These are phyloP conservation scores for Amiota mariae DNA, from an alignment of 2,888 invertebrate genomes.

Conservation along the genomic window DNA sequence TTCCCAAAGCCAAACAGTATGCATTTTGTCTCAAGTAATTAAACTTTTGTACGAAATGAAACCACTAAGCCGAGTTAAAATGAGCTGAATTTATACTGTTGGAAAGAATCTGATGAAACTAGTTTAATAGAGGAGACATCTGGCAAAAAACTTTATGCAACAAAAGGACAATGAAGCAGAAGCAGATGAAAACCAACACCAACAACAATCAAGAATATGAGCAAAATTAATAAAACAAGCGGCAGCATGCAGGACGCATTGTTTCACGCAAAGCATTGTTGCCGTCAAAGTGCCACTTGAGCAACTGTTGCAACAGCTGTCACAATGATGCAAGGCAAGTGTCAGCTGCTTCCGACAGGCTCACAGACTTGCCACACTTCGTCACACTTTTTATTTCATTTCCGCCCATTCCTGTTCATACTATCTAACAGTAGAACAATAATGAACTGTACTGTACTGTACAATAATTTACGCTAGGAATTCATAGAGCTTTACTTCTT, in stretches of 20 bases:
- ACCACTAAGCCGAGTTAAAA: slow-evolving; percentile 28
- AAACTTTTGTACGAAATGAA: slow-evolving; percentile 59
- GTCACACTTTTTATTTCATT: not conserved
- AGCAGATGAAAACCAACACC: slow-evolving; percentile 32
- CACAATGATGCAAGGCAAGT: slow-evolving; percentile 48
- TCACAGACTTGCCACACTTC: not conserved
- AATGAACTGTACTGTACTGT: too few relatives aligned
- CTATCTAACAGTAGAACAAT: too few relatives aligned
- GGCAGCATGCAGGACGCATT: not conserved
- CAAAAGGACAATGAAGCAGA: slow-evolving; percentile 22
- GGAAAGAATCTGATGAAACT: too few relatives aligned
- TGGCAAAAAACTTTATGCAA: not conserved
- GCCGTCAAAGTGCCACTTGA: slow-evolving; percentile 54
- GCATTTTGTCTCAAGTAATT: slow-evolving; percentile 62
- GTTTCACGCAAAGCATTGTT: slow-evolving; percentile 27
- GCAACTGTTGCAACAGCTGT: slow-evolving; percentile 39
- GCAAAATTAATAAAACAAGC: slow-evolving; percentile 23
- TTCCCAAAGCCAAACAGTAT: slow-evolving; percentile 32
- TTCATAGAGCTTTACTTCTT: not conserved
- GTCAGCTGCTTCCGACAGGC: slow-evolving; percentile 14
- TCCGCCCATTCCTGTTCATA: not conserved
- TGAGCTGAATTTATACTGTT: too few relatives aligned
- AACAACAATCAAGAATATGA: not conserved
- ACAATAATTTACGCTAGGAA: not conserved
- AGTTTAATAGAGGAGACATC: too few relatives aligned